Base-by-base conservation (phyloP, 2,113 vertebrate genomes). In the Cheilinus undulatus region DNA sequence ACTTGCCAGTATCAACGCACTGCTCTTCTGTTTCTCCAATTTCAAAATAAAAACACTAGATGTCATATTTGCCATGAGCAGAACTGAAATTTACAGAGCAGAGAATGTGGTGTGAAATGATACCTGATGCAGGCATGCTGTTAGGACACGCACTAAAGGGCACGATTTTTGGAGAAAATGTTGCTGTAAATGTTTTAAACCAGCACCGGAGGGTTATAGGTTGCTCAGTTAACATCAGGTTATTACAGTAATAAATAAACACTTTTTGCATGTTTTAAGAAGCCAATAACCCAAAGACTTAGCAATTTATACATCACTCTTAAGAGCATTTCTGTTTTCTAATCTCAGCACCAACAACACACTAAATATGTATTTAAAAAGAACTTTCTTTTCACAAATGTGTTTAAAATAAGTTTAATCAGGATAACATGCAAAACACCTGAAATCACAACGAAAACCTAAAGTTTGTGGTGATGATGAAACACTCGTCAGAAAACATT, bases 271-370 rank as follows among this genome's bases (percentile, higher is more conserved):
- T 85, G 80, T 60, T 71, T 74, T 77, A 59, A 79, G 61, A 77
- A 56, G 57, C 65, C 61, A 78, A 46, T 79, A 62, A 83, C 79
- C 82, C 82, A 83, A 88, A 88, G 81, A 85, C 52, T 40, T 45
- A 74, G 53, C 48, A 11, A 32, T 72, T 80, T 66, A 27, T 64
- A 68, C 54, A 66, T 26, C 69, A 38, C 28, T 32, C 36, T 27
- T 42, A 24, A 32, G 3, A 34, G 19, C 11, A 38, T 27, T 72
- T 64, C 3, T 59, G 14, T 78, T 73, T 66, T 46, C 13, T 49
- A 19, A 19, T 68, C 53, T 45, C 28, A 53, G 19, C 66, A 73
- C 50, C 38, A 48, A 70, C n/a, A n/a, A 68, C 22, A 54, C 59
- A 75, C 14, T 6, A 42, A 17, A 42, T 17, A 40, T 17, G 40